Evolutionary conservation across 2,888 invertebrate genomes (phyloP).

Genomic region (Pocota personata): DNA sequence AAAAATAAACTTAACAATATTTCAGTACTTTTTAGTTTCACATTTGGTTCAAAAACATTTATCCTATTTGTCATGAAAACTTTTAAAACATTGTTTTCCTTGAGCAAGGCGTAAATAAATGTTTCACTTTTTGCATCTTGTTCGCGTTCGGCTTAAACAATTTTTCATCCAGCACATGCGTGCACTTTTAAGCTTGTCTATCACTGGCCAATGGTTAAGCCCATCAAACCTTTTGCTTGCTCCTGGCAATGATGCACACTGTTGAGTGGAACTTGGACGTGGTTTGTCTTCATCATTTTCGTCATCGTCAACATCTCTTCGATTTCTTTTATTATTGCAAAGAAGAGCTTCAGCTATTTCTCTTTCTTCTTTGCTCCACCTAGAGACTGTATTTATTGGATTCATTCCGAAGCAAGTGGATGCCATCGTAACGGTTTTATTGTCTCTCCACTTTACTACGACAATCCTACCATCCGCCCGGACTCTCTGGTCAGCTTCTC

Average conservation of each 20-base stretch:
- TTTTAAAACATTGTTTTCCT: neutral
- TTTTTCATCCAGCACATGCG: slow-evolving; percentile 4
- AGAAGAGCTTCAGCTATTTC: neutral
- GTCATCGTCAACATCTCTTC: neutral
- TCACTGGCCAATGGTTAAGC: neutral
- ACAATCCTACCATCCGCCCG: too few relatives aligned
- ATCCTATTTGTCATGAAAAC: neutral
- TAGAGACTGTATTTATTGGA: neutral
- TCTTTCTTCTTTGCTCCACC: neutral
- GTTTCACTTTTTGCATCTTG: too few relatives aligned
- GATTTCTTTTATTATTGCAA: neutral
- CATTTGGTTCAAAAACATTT: neutral
- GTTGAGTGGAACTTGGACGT: slow-evolving; percentile 6
- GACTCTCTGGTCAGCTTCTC: too few relatives aligned
- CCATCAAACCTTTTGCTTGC: too few relatives aligned
- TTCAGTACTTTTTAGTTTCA: neutral
- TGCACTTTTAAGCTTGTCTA: slow-evolving; percentile 5
- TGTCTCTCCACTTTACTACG: too few relatives aligned
- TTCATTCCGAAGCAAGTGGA: too few relatives aligned
- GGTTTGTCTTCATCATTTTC: slow-evolving; percentile 5
- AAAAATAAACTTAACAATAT: neutral
- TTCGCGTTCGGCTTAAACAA: too few relatives aligned
- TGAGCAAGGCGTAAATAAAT: too few relatives aligned
- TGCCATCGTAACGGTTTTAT: too few relatives aligned
- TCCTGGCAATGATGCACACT: too few relatives aligned